Conservation (phyloP, 2,113 vertebrate species). For the Equus quagga region DNA sequence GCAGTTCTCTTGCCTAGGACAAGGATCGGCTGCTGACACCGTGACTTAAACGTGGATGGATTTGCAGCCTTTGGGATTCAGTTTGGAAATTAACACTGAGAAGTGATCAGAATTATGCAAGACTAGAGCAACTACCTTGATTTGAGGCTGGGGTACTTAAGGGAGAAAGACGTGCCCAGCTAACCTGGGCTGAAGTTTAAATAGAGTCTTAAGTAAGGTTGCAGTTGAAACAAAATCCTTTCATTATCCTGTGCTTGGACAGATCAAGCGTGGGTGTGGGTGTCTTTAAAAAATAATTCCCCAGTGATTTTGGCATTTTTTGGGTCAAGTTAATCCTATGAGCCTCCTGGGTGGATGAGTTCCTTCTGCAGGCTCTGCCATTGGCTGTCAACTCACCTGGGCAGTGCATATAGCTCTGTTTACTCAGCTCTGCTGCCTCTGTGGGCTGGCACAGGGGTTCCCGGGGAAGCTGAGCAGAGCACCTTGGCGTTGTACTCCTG, state of each 20-base stretch:
- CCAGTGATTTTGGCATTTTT: neutral
- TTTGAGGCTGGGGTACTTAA: neutral
- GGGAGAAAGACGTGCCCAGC: no score
- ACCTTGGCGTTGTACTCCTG: neutral
- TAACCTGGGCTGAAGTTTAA: neutral
- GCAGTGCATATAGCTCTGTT: neutral
- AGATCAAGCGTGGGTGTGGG: neutral
- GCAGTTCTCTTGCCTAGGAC: neutral
- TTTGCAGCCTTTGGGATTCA: neutral
- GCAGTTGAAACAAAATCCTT: neutral
- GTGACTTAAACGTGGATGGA: neutral
- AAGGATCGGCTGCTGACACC: neutral
- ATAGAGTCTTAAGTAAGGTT: neutral
- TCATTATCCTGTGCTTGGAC: neutral
- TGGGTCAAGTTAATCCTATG: neutral
- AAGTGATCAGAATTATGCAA: neutral
- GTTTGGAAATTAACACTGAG: constrained; percentile 6
- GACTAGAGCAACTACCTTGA: neutral
- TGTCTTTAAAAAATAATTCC: neutral
- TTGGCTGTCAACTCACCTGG: neutral
- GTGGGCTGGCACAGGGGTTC: neutral
- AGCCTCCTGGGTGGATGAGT: neutral
- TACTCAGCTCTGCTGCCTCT: neutral
- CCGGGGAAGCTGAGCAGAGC: neutral
- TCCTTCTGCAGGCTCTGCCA: neutral